phyloP scores from a whole-genome alignment of 2,888 invertebrate species.

The Eristalis arbustorum region DNA sequence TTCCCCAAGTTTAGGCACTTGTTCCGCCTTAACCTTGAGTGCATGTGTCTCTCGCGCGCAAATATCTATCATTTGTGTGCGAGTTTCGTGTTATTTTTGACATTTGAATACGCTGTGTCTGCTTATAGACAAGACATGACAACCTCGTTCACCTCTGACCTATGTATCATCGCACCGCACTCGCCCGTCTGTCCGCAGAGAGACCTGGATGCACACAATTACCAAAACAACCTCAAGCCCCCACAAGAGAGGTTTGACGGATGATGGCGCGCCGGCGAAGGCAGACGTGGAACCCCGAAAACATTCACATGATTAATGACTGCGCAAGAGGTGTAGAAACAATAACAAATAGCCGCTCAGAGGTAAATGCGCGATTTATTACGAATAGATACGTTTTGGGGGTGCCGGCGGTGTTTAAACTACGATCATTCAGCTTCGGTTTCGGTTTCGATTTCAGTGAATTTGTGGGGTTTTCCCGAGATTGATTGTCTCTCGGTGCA shows the following conservation, averaged over 20 bases:
- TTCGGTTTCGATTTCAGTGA: background rate
- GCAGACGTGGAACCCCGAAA: background rate
- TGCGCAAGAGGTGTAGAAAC: conserved; percentile 63
- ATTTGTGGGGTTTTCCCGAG: background rate
- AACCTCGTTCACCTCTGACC: conserved; percentile 56
- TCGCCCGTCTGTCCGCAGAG: conserved; percentile 15
- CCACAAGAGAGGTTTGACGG: conserved; percentile 42
- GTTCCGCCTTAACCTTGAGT: conserved; percentile 53
- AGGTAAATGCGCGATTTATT: conserved; percentile 43
- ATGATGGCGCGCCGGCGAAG: conserved; percentile 9
- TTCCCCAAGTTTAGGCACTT: background rate
- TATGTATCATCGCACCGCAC: conserved; percentile 35
- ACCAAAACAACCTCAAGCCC: background rate
- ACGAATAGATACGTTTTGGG: background rate
- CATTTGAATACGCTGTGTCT: conserved; percentile 23
- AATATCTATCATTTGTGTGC: conserved; percentile 32
- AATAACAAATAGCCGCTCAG: conserved; percentile 59
- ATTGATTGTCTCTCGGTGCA: conserved; percentile 51
- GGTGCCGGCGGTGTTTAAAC: background rate
- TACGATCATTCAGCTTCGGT: conserved; percentile 22
- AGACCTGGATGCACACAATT: conserved; percentile 23
- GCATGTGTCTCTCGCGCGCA: conserved; percentile 56
- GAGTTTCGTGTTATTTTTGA: conserved; percentile 17
- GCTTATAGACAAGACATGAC: conserved; percentile 10
- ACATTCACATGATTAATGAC: conserved; percentile 58